These are phyloP conservation scores for Pentalonia nigronervosa DNA, from an alignment of 1,140 invertebrate species.

Conservation along the genomic window DNA sequence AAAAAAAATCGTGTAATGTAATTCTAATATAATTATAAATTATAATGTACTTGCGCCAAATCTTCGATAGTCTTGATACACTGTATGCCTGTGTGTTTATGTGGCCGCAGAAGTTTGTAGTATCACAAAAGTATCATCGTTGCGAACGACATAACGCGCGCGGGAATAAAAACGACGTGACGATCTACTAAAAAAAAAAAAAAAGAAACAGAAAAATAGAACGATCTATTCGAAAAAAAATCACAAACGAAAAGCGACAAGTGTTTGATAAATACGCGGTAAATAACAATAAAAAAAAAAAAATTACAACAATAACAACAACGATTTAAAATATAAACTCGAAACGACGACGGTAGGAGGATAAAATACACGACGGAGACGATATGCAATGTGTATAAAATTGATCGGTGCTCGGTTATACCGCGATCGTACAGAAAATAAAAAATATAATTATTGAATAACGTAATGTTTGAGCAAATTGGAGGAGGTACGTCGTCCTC, in stretches of 20 bases:
- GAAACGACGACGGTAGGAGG: background rate
- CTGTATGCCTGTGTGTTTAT: background rate
- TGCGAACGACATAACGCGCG: background rate
- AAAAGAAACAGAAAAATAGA: background rate
- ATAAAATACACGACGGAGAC: no score
- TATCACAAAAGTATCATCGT: background rate
- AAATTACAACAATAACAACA: background rate
- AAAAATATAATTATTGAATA: background rate
- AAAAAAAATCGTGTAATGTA: background rate
- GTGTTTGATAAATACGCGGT: background rate
- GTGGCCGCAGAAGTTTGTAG: no score
- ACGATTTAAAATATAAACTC: background rate
- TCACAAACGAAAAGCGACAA: background rate
- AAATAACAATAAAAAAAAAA: background rate
- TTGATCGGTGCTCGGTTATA: no score
- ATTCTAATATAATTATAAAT: background rate
- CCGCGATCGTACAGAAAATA: background rate
- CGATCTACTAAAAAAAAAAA: background rate
- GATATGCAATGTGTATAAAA: no score
- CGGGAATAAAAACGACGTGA: background rate
- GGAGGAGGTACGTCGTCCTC: background rate
- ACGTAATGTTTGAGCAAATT: background rate
- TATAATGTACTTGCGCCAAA: background rate
- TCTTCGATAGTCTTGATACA: background rate
- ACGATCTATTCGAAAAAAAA: background rate